A percentile compares a stretch with the other conserved stretches of the same genome.
Conservation (phyloP, 2,888 invertebrate genomes). For the Caenorhabditis japonica region DNA sequence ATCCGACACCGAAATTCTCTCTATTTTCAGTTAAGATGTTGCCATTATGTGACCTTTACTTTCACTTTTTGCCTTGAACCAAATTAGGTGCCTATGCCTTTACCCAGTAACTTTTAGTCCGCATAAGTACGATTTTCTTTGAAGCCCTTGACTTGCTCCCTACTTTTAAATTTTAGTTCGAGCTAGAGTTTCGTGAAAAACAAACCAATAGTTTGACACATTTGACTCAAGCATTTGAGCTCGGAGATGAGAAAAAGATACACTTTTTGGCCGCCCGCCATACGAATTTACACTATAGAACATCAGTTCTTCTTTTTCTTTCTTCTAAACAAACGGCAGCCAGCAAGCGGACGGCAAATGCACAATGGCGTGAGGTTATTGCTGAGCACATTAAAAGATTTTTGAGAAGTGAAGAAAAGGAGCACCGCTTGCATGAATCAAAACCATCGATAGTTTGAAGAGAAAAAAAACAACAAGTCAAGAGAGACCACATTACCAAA, state of each 20-base stretch:
- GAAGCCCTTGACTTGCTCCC: too few species aligned
- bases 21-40: slow-evolving; percentile 2
- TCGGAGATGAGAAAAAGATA: too few species aligned
- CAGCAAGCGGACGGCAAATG: not conserved
- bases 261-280: slow-evolving; percentile 8
- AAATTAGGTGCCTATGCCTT: too few species aligned
- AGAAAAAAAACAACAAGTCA: not conserved
- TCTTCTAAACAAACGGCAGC: slow-evolving; percentile 22
- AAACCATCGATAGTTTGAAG: too few species aligned
- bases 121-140: too few species aligned
- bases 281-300: slow-evolving; percentile 32
- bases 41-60: slow-evolving; percentile 19
- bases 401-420: too few species aligned
- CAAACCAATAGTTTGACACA: not conserved
- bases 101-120: too few species aligned
- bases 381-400: slow-evolving; percentile 27
- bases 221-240: too few species aligned
- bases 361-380: slow-evolving; percentile 42
- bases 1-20: slow-evolving; percentile 2
- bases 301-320: slow-evolving; percentile 35
- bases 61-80: slow-evolving; percentile 20
- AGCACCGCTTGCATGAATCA: too few species aligned
- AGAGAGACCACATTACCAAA: not conserved
- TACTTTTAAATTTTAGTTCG: too few species aligned
- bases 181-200: too few species aligned